Conservation (phyloP, 2,888 invertebrate species). For the Drosophila parthenogenetica region DNA sequence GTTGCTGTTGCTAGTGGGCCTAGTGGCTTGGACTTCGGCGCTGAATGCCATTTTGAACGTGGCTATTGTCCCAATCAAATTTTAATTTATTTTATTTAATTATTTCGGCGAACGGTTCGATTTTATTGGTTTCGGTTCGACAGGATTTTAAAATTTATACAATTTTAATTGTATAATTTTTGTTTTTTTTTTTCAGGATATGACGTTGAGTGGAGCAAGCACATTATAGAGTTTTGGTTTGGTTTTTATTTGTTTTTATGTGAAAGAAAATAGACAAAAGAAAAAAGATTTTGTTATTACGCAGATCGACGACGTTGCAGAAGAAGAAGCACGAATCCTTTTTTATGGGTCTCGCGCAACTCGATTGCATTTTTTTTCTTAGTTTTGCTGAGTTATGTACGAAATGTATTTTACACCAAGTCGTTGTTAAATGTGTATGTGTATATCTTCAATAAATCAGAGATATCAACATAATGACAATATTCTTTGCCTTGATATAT, state of each 20-base stretch:
- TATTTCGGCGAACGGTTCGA: conserved; percentile 63
- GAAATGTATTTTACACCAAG: conserved; percentile 42
- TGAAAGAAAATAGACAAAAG: conserved; percentile 82
- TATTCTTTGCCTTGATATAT: conserved; percentile 44
- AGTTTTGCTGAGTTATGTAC: conserved; percentile 50
- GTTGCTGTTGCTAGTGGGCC: conserved; percentile 64
- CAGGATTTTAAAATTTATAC: conserved; percentile 58
- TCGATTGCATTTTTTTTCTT: conserved; percentile 24
- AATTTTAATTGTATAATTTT: conserved; percentile 49
- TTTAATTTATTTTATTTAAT: conserved; percentile 3
- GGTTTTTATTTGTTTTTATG: conserved; percentile 58
- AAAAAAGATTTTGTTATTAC: conserved; percentile 81
- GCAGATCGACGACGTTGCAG: conserved; percentile 68
- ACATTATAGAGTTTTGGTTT: conserved; percentile 70
- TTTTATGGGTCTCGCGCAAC: conserved; percentile 45
- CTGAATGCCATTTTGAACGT: conserved; percentile 84
- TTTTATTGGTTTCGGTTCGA: conserved; percentile 56
- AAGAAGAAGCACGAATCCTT: conserved; percentile 35
- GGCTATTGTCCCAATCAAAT: conserved; percentile 65
- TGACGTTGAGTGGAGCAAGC: conserved; percentile 82
- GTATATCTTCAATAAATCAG: conserved; percentile 33
- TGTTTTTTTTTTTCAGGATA: conserved; percentile 59
- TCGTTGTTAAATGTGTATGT: conserved; percentile 23
- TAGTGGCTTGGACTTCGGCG: conserved; percentile 74
- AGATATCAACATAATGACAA: conserved; percentile 42